Conservation (phyloP, 2,888 invertebrate species). For the Hofmannophila pseudospretella region DNA sequence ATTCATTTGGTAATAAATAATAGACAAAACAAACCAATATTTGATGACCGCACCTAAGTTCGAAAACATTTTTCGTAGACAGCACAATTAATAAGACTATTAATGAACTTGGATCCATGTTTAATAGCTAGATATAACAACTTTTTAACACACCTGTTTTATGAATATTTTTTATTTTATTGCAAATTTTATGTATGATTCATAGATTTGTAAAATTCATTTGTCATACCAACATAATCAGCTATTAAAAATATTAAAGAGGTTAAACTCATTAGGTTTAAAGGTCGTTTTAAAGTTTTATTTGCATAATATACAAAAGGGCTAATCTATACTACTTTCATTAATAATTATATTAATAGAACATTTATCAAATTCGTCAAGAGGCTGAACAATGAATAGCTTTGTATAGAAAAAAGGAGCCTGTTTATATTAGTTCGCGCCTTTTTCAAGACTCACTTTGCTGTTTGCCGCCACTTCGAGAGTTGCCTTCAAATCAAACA, state of each 20-base stretch:
- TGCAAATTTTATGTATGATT: slow-evolving; percentile 27
- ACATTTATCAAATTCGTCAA: slow-evolving; percentile 21
- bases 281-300: no score
- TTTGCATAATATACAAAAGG: no score
- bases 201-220: slow-evolving; percentile 36
- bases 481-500: slow-evolving; percentile 51
- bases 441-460: slow-evolving; percentile 77
- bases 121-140: slow-evolving; percentile 29
- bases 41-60: neutral
- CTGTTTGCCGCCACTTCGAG: slow-evolving; percentile 64
- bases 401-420: slow-evolving; percentile 54
- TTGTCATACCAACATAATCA: slow-evolving; percentile 21
- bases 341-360: neutral
- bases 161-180: slow-evolving; percentile 26
- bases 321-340: no score
- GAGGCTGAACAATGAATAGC: slow-evolving; percentile 30
- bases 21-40: neutral
- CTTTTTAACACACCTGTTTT: slow-evolving; percentile 35
- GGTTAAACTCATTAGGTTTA: no score
- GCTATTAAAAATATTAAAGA: no score
- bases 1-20: neutral
- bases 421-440: slow-evolving; percentile 70
- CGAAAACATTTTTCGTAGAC: slow-evolving; percentile 23
- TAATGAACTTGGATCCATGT: slow-evolving; percentile 29
- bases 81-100: slow-evolving; percentile 25